phyloP scores from a whole-genome alignment of 2,888 invertebrate species.

The Disparrhopalites patrizii region DNA sequence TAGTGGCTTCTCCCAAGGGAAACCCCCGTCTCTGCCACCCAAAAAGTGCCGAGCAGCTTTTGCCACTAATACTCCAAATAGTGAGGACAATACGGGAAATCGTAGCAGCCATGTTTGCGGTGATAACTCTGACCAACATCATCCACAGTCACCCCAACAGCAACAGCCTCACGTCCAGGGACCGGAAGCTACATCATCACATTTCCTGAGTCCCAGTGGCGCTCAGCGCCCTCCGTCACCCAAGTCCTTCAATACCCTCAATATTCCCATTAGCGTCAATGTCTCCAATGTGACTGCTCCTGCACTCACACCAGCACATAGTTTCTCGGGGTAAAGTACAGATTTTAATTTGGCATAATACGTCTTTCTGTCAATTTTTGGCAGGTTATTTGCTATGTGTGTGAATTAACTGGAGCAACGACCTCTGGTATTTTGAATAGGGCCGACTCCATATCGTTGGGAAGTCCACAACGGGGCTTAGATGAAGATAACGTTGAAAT shows the following conservation, averaged over 20 bases:
- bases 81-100: background rate
- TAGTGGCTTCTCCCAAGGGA: background rate
- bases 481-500: constrained; percentile 38
- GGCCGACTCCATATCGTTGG: constrained; percentile 8
- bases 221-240: background rate
- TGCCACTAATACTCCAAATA: background rate
- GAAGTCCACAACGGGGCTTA: constrained; percentile 32
- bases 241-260: background rate
- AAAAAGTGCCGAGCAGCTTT: constrained; percentile 24
- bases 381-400: too few relatives aligned
- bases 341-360: background rate
- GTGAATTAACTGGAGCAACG: too few relatives aligned
- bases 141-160: too few relatives aligned
- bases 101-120: background rate
- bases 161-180: too few relatives aligned
- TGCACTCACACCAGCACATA: constrained; percentile 28
- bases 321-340: constrained; percentile 20
- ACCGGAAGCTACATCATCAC: background rate
- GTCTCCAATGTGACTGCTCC: background rate
- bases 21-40: constrained; percentile 35
- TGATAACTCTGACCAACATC: too few relatives aligned
- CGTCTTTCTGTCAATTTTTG: background rate
- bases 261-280: constrained; percentile 6
- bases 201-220: background rate
- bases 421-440: too few relatives aligned